Evolutionary conservation across 30 jellyfish, hydroid and myxozoan genomes (phyloP), one percentile per base, ranked within the genome.

Genomic region (Hydra vulgaris): DNA sequence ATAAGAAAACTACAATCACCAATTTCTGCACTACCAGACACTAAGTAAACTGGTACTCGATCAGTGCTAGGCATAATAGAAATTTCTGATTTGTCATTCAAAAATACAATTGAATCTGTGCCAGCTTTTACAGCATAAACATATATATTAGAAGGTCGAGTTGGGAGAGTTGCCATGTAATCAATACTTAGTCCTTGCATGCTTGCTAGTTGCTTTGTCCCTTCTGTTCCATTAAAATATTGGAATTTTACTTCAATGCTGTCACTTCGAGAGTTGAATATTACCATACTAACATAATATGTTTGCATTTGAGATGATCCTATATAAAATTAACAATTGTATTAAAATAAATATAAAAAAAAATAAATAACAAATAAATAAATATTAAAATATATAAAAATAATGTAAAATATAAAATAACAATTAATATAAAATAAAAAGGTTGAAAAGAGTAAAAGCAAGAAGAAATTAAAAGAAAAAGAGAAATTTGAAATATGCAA

Each of bases 81-180:
- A 75, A 75, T 25, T 67, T 70, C 56, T 25, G 83, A 67, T 75
- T 7, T 17, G 53, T 23, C 23, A 23, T 78, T 53, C 85, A 78
- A 21, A 52, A 20, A 66, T 53, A 53, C 85, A 55, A 78, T 61
- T 3, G 53, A 23, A 19, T 23, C 25, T 53, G 85, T 78, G 15
- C 85, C 85, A 15, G 85, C 79, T 23, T 52, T 54, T 21, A 78
- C 27, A 16, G 80, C 85, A 27, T 61, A 21, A 54, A 78, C 27
- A n/a, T 22, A 12, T 15, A 78, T 53, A 7, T 40, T 81, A 21
- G 7, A 8, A 15, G 85, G 85, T 53, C 26, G 85, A 21, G 53
- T 52, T 53, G 56, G 17, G 12, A 77, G 18, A 5, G 53, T 53
- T 20, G 69, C 69, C 54, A 78, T 54, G 53, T 53, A 55, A 53